Conservation (phyloP, 2,888 invertebrate genomes). For the Nemotelus pantherinus region DNA sequence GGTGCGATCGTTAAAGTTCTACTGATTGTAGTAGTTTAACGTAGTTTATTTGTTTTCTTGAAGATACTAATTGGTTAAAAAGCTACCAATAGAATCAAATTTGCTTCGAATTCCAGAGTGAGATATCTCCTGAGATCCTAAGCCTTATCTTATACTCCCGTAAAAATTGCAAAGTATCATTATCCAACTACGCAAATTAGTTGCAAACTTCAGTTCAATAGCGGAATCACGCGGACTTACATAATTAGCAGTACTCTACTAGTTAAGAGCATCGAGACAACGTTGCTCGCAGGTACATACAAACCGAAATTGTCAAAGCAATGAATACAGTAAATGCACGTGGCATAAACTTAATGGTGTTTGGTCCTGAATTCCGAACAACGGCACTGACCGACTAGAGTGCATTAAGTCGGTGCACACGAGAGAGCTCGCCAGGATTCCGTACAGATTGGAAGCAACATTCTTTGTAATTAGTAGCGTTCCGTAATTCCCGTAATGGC, state of each 20-base stretch:
- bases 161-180: too few species aligned
- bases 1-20: too few species aligned
- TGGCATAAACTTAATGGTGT: constrained; percentile 11
- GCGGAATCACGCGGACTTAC: constrained; percentile 12
- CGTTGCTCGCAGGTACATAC: not conserved
- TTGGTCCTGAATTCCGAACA: constrained; percentile 12
- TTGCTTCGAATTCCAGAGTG: too few species aligned
- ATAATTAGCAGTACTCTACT: constrained; percentile 14
- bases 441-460: not conserved
- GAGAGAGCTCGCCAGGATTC: not conserved
- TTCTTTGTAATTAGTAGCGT: constrained; percentile 28
- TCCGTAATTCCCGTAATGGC: not conserved
- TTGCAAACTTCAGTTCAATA: not conserved
- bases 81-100: too few species aligned
- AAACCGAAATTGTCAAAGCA: not conserved
- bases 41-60: too few species aligned
- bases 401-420: constrained; percentile 4
- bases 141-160: too few species aligned
- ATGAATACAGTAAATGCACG: constrained; percentile 4
- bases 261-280: constrained; percentile 7
- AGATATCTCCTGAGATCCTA: too few species aligned
- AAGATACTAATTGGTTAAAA: too few species aligned
- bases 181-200: not conserved
- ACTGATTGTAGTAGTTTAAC: too few species aligned
- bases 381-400: constrained; percentile 21